Evolutionary conservation across 2,113 vertebrate species (phyloP), one percentile per base, ranked within the genome.

Genomic region (Pleuronectes platessa): DNA sequence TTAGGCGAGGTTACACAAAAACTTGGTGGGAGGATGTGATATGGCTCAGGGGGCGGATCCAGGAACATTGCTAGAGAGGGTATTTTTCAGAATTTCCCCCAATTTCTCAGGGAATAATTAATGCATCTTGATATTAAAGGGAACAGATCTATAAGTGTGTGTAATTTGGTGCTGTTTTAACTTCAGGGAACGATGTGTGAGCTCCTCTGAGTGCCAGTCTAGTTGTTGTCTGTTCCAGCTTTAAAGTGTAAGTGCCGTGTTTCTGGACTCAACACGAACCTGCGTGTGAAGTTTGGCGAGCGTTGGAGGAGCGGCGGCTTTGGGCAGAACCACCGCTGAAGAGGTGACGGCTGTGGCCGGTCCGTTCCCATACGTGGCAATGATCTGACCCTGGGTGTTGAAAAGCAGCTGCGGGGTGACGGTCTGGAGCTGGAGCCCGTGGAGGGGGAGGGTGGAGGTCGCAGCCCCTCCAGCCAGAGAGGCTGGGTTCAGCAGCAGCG

Each of bases 321-420:
- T 98, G 68, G 96, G 92, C 81, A 95, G 49, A 70, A 95, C 26
- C 6, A 1, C 69, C 8, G 96, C 89, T 0, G 96, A 85, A 1
- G 94, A 94, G 42, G 96, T 90, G 27, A 93, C 58, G 1, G 95
- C 90, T 0, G 94, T 87, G 35, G 96, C 89, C 27, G 93, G 63
- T 67, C 94, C 93, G 51, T 95, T 95, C 14, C 96, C 96, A 42
- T 98, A 87, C 0, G 97, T 95, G 26, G 97, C 97, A 1, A 99
- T 97, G 85, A 99, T 95, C 90, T 98, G 97, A 60, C 97, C 97
- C 88, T 99, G 97, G 66, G 96, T 92, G 55, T 98, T 99, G 76
- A 98, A 74, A 72, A 99, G 86, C 88, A 99, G 93, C 91, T 99
- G 97, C 0, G 97, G 97, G 0, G 96, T 93, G 83, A 98, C 93